Percentiles rank a stretch among this genome's conserved stretches.
phyloP scores from a whole-genome alignment of 2,888 invertebrate genomes.

The Furcula furcula region DNA sequence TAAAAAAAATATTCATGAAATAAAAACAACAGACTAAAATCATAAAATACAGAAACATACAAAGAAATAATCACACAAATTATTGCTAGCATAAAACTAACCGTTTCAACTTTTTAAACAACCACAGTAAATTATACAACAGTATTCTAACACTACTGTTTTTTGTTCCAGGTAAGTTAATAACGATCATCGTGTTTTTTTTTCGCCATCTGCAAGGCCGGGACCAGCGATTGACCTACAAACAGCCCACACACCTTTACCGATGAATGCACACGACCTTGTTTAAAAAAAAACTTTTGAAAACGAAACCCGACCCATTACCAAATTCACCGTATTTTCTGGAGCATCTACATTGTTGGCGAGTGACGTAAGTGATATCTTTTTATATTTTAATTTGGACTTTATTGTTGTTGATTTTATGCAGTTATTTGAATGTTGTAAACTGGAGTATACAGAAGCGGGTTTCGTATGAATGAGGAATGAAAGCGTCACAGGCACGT shows the following conservation, averaged over 20 bases:
- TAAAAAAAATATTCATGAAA: no score
- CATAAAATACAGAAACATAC: no score
- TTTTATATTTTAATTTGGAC: neutral
- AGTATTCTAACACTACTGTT: slow-evolving; percentile 6
- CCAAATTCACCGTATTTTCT: slow-evolving; percentile 19
- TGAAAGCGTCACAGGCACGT: slow-evolving; percentile 51
- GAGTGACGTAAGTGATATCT: slow-evolving; percentile 1
- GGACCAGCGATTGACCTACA: slow-evolving; percentile 28
- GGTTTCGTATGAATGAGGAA: slow-evolving; percentile 18
- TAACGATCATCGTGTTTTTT: slow-evolving; percentile 25
- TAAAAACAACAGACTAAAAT: no score
- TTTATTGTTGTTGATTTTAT: neutral
- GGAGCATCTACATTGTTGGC: neutral
- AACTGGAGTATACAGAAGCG: slow-evolving; percentile 6
- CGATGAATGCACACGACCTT: slow-evolving; percentile 28
- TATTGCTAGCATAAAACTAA: neutral
- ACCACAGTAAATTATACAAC: slow-evolving; percentile 4
- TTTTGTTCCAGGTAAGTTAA: slow-evolving; percentile 43
- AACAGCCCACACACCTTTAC: slow-evolving; percentile 23
- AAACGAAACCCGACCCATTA: slow-evolving; percentile 15
- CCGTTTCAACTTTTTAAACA: neutral
- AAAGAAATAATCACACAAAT: no score
- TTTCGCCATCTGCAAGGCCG: slow-evolving; percentile 21
- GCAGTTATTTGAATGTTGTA: slow-evolving; percentile 3
- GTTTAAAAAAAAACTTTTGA: slow-evolving; percentile 20